Conservation (phyloP, 2,113 vertebrate genomes). For the Ameiurus melas region DNA sequence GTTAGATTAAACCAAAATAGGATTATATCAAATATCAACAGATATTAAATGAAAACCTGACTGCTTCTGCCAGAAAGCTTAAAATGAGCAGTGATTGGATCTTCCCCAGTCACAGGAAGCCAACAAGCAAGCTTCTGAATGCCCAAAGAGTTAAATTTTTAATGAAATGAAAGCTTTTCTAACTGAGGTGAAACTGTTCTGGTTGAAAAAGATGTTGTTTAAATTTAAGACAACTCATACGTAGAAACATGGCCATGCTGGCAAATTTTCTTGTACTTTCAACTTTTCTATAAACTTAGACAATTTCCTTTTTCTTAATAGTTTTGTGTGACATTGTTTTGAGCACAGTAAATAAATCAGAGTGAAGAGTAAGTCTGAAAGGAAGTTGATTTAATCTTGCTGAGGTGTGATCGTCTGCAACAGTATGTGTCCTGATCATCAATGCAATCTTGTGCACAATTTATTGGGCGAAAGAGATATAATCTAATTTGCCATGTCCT, state of each 20-base stretch:
- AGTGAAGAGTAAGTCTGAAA: slow-evolving; percentile 19
- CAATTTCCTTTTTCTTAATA: neutral
- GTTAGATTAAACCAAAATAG: no score
- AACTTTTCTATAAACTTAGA: neutral
- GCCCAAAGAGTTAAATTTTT: neutral
- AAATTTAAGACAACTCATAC: neutral
- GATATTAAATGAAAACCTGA: no score
- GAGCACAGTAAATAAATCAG: slow-evolving; percentile 13
- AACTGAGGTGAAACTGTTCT: neutral
- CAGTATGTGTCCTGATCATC: slow-evolving; percentile 21
- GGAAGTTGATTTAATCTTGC: slow-evolving; percentile 27
- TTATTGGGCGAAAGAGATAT: slow-evolving; percentile 13
- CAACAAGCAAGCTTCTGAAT: neutral
- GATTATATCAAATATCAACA: no score
- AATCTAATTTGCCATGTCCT: slow-evolving; percentile 20
- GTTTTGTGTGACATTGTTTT: slow-evolving; percentile 4
- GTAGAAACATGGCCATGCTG: neutral
- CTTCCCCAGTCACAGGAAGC: neutral
- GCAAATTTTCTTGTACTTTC: neutral
- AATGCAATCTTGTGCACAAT: slow-evolving; percentile 19
- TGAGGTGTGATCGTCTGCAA: slow-evolving; percentile 6
- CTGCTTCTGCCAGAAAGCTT: no score
- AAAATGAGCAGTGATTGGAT: no score
- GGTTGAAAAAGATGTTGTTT: neutral
- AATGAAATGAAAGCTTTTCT: neutral